Percentiles rank a stretch among this genome's conserved stretches.
Conservation (phyloP, 2,888 invertebrate genomes). For the Drosophila formosana region DNA sequence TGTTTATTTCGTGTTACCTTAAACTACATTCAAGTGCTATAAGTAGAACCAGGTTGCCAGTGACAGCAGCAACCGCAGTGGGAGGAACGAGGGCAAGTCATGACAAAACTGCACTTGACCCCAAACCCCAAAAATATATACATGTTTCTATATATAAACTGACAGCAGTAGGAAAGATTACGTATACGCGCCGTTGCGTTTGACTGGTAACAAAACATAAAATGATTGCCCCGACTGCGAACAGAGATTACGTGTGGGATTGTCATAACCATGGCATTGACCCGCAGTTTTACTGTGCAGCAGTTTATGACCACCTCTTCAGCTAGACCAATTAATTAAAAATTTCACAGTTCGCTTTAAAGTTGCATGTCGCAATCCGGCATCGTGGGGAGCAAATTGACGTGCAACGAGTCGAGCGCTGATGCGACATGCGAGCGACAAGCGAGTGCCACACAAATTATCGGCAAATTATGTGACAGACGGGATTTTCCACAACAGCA, state of each 20-base stretch:
- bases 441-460: slow-evolving; percentile 48
- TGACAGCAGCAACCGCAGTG: slow-evolving; percentile 12
- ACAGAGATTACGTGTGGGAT: slow-evolving; percentile 16
- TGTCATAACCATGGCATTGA: slow-evolving; percentile 49
- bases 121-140: slow-evolving; percentile 35
- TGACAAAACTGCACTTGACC: slow-evolving; percentile 63
- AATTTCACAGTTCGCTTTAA: slow-evolving; percentile 43
- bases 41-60: slow-evolving; percentile 13
- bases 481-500: slow-evolving; percentile 73
- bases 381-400: background rate
- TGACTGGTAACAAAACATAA: background rate
- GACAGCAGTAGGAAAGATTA: slow-evolving; percentile 7
- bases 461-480: slow-evolving; percentile 56
- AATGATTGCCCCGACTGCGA: background rate
- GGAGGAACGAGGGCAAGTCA: slow-evolving; percentile 42
- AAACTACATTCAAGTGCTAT: slow-evolving; percentile 32
- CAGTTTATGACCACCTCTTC: background rate
- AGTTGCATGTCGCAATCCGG: slow-evolving; percentile 15
- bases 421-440: slow-evolving; percentile 20
- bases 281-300: slow-evolving; percentile 6
- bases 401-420: slow-evolving; percentile 17
- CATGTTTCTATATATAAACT: background rate
- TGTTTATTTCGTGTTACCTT: slow-evolving; percentile 27
- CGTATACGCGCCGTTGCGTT: slow-evolving; percentile 39
- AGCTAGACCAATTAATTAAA: slow-evolving; percentile 44